A percentile compares a stretch with the other conserved stretches of the same genome.
Conservation (phyloP, 2,888 invertebrate genomes). For the Theristus sp. region DNA sequence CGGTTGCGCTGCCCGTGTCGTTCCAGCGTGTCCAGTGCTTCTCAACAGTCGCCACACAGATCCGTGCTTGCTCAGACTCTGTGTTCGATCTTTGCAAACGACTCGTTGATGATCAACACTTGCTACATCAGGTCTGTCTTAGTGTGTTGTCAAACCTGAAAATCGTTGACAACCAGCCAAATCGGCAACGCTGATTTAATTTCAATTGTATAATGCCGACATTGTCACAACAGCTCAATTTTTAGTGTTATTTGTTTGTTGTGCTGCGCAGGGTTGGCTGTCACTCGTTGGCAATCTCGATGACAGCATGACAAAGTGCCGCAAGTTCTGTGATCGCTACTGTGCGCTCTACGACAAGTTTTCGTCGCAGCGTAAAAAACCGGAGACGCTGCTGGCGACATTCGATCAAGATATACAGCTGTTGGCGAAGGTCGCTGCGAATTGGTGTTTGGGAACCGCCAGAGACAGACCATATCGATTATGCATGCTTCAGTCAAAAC, state of each 20-base stretch:
- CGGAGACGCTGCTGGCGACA: background rate
- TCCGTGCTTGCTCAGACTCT: too few species aligned
- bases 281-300: conserved; percentile 10
- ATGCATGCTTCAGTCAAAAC: too few species aligned
- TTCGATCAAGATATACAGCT: conserved; percentile 4
- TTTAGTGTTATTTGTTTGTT: background rate
- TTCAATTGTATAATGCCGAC: too few species aligned
- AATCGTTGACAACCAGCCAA: background rate
- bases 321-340: background rate
- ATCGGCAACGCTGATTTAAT: too few species aligned
- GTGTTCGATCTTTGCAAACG: background rate
- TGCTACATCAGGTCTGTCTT: conserved; percentile 6
- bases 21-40: background rate
- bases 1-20: background rate
- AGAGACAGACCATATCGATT: too few species aligned
- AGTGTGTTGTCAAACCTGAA: background rate
- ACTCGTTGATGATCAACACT: conserved; percentile 9
- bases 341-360: background rate
- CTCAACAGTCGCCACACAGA: background rate
- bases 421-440: background rate
- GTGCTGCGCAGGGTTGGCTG: conserved; percentile 10
- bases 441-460: too few species aligned
- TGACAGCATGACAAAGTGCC: background rate
- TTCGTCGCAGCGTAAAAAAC: background rate
- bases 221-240: too few species aligned